Evolutionary conservation across 30 jellyfish, hydroid and myxozoan genomes (phyloP).

Genomic region (Clytia hemisphaerica): DNA sequence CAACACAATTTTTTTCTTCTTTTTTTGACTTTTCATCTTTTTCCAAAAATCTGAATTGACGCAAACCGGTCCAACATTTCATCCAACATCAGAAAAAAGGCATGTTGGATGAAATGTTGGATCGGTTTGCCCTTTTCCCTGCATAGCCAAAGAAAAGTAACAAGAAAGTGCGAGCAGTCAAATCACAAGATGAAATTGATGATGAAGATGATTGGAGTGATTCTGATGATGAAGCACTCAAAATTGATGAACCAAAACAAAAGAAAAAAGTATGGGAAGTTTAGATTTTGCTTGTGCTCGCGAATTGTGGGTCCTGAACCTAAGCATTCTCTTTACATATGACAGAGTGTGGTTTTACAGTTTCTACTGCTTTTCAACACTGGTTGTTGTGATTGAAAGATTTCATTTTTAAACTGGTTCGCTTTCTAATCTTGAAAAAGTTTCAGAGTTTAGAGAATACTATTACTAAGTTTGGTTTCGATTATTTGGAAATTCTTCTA

Average conservation of each 20-base stretch:
- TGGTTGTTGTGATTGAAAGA: too few relatives aligned
- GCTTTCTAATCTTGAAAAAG: too few relatives aligned
- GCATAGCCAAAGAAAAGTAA: not conserved
- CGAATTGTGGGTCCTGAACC: not conserved
- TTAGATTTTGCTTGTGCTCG: not conserved
- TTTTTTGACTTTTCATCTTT: too few relatives aligned
- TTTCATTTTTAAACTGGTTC: too few relatives aligned
- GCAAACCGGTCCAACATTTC: too few relatives aligned
- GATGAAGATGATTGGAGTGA: conserved; percentile 39
- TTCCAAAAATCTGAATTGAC: too few relatives aligned
- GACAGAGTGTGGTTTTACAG: not conserved
- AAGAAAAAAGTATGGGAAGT: conserved; percentile 1
- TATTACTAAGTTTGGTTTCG: not conserved
- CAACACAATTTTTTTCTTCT: too few relatives aligned
- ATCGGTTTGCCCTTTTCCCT: not conserved
- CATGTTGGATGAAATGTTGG: too few relatives aligned
- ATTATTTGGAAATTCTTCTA: not conserved
- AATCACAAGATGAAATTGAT: too few relatives aligned
- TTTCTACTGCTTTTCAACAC: too few relatives aligned
- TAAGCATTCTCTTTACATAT: not conserved
- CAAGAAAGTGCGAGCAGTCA: conserved; percentile 38
- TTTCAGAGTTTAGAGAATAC: not conserved
- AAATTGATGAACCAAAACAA: conserved; percentile 33
- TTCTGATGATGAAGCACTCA: conserved; percentile 63
- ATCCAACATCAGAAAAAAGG: too few relatives aligned